Conservation (phyloP, 2,113 vertebrate species). For the Oplegnathus fasciatus region DNA sequence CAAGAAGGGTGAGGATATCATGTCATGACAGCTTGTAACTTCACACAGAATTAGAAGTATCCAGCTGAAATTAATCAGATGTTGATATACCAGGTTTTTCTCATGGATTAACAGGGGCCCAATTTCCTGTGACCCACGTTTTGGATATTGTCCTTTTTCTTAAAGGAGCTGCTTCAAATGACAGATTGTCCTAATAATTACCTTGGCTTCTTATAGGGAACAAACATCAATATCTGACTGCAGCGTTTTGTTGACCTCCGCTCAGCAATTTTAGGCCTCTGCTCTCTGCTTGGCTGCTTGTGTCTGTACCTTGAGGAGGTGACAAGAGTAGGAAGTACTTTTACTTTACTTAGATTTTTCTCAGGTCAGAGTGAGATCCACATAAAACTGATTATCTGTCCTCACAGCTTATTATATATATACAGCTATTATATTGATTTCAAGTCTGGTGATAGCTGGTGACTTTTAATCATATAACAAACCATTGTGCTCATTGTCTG, state of each 20-base stretch:
- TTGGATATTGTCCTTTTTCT: constrained; percentile 21
- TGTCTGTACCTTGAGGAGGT: not conserved
- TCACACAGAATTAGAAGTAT: not conserved
- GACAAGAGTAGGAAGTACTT: not conserved
- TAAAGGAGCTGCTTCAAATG: constrained; percentile 47
- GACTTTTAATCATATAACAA: constrained; percentile 10
- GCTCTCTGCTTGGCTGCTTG: not conserved
- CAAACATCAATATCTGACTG: constrained; percentile 52
- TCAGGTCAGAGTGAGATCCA: not conserved
- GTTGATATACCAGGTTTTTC: not conserved
- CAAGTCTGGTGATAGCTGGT: not conserved
- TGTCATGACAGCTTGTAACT: not conserved
- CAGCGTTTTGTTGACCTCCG: constrained; percentile 37
- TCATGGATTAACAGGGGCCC: not conserved
- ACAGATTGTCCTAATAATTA: constrained; percentile 58
- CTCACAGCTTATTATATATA: not conserved
- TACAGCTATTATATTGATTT: no score
- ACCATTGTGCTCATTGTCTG: not conserved
- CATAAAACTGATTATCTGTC: not conserved
- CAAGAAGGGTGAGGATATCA: constrained; percentile 69
- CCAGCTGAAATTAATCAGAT: not conserved
- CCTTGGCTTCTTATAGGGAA: constrained; percentile 34
- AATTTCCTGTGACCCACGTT: constrained; percentile 11
- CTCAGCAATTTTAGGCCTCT: constrained; percentile 40
- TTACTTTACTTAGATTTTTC: not conserved